Percentiles rank a stretch among this genome's conserved stretches.
Conservation (phyloP, 2,797 vertebrate species). For the Malacoraja senta region DNA sequence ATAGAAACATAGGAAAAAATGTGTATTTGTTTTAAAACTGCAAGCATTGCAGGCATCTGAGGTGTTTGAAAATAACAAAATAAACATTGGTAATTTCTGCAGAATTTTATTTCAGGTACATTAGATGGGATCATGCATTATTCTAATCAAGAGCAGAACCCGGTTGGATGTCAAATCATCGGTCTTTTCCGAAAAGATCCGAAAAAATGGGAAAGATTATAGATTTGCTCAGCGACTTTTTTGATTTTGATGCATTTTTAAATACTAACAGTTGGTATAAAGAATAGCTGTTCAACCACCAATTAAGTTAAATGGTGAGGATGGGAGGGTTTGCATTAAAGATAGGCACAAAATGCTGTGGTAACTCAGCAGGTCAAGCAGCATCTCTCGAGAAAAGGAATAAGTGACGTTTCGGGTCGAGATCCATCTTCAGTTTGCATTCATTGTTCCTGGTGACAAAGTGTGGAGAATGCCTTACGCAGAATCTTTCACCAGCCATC, state of each 20-base stretch:
- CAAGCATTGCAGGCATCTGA: neutral
- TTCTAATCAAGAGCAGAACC: neutral
- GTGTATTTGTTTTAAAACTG: neutral
- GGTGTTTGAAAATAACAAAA: neutral
- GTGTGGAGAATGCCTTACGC: neutral
- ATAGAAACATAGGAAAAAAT: neutral
- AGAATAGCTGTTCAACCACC: neutral
- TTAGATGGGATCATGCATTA: neutral
- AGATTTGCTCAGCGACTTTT: neutral
- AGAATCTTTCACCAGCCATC: neutral
- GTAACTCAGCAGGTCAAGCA: too few relatives aligned
- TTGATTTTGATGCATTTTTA: neutral
- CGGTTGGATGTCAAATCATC: neutral
- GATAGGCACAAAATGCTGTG: too few relatives aligned
- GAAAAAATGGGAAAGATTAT: neutral
- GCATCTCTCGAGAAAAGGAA: too few relatives aligned
- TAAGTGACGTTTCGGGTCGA: too few relatives aligned
- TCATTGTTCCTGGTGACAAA: neutral
- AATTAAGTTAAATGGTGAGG: neutral
- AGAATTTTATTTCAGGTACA: neutral
- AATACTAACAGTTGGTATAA: neutral
- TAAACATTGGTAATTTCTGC: neutral
- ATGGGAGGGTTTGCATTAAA: neutral
- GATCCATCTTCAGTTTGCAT: neutral
- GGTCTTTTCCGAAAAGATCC: neutral